Conservation (phyloP, 2,888 invertebrate species). For the Osmoderma eremita region DNA sequence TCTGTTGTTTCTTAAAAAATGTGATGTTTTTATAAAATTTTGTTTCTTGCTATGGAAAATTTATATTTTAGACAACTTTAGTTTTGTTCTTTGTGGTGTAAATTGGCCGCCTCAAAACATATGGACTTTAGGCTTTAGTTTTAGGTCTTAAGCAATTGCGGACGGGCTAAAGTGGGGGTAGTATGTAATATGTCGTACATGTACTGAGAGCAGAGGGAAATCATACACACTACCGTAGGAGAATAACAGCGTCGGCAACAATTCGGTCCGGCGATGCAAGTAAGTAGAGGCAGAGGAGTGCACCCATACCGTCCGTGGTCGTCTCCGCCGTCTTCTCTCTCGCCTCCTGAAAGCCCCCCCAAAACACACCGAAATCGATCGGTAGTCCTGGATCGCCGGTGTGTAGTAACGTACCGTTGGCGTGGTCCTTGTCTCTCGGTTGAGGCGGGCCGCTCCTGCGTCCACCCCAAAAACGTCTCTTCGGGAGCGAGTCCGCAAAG, state of each 20-base stretch:
- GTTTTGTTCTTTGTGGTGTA: too few relatives aligned
- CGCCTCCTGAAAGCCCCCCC: slow-evolving; percentile 37
- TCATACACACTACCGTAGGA: slow-evolving; percentile 3
- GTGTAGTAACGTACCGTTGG: slow-evolving; percentile 29
- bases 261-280: slow-evolving; percentile 32
- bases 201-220: not conserved
- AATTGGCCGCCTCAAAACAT: too few relatives aligned
- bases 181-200: not conserved
- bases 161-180: not conserved
- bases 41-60: too few relatives aligned
- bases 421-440: slow-evolving; percentile 58
- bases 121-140: too few relatives aligned
- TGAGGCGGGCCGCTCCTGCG: slow-evolving; percentile 59
- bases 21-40: too few relatives aligned
- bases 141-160: too few relatives aligned
- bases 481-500: slow-evolving; percentile 60
- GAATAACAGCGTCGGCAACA: slow-evolving; percentile 25
- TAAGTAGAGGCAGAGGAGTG: slow-evolving; percentile 16
- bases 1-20: too few relatives aligned
- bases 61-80: too few relatives aligned
- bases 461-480: slow-evolving; percentile 61
- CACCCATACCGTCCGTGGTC: slow-evolving; percentile 31
- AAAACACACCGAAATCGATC: slow-evolving; percentile 39
- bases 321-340: slow-evolving; percentile 35
- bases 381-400: slow-evolving; percentile 39